Evolutionary conservation across 2,113 vertebrate genomes (phyloP).

Genomic region (Eidolon helvum): DNA sequence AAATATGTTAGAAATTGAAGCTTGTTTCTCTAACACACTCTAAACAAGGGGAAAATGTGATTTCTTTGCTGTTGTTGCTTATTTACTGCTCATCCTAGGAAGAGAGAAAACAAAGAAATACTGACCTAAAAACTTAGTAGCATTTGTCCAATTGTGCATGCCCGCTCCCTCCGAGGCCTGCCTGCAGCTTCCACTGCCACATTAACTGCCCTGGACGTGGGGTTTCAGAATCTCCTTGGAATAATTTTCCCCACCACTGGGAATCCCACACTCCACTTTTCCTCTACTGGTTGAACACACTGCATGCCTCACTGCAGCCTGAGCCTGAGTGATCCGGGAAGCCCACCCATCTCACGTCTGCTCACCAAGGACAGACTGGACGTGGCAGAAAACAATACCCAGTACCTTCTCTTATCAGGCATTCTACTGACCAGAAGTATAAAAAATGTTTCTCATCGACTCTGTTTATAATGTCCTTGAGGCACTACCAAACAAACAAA

Average conservation of each 20-base stretch:
- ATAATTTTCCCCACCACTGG: background rate
- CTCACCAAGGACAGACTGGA: background rate
- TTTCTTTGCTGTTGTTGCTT: background rate
- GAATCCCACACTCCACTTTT: too few relatives aligned
- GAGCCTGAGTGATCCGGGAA: background rate
- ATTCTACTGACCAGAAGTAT: background rate
- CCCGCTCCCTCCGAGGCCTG: rapidly evolving
- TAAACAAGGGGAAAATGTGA: background rate
- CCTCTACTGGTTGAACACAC: background rate
- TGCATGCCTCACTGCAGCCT: background rate
- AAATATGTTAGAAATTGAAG: background rate
- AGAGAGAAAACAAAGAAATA: background rate
- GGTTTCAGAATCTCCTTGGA: background rate
- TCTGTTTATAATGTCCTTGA: background rate
- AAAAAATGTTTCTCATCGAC: constrained; percentile 28
- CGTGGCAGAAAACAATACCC: background rate
- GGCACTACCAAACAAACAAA: constrained; percentile 30
- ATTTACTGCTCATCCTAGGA: background rate
- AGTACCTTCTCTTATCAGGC: background rate
- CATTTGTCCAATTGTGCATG: background rate
- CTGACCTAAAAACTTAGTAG: background rate
- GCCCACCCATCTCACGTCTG: background rate
- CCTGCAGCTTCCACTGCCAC: background rate
- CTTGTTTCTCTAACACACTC: background rate
- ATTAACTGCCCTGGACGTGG: background rate